Conservation (phyloP, 2,888 invertebrate species). For the Elegia similella region DNA sequence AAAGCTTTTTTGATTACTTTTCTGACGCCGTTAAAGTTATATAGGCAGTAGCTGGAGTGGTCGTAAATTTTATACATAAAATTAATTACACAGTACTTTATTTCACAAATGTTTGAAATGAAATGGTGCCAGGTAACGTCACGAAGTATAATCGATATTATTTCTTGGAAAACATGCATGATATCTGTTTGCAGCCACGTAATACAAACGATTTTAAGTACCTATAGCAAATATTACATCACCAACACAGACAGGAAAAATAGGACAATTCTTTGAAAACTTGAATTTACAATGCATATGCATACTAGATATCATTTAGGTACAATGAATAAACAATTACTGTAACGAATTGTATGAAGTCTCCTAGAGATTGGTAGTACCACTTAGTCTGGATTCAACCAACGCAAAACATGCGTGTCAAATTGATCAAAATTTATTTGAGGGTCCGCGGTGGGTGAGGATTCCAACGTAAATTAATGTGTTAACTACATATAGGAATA, state of each 20-base stretch:
- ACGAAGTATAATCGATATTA: not conserved
- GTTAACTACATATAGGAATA: not conserved
- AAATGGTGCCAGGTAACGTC: not conserved
- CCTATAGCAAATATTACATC: conserved; percentile 5
- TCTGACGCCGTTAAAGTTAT: conserved; percentile 7
- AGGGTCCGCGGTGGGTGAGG: conserved; percentile 12
- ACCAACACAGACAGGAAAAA: not conserved
- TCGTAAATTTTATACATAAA: not conserved
- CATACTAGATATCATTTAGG: not conserved
- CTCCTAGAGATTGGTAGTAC: not conserved
- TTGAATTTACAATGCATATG: not conserved
- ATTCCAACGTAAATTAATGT: conserved; percentile 5
- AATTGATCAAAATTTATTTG: conserved; percentile 17
- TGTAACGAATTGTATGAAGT: not conserved
- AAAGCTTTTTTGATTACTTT: conserved; percentile 16
- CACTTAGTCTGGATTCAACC: conserved; percentile 9
- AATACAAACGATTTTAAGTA: not conserved
- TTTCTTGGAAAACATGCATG: not conserved
- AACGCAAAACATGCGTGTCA: conserved; percentile 8
- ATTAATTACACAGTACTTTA: not conserved
- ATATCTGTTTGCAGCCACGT: not conserved
- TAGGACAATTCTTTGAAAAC: not conserved
- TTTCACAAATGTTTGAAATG: not conserved
- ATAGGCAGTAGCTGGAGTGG: not conserved
- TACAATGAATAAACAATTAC: not conserved